Base-by-base conservation (phyloP, 2,888 invertebrate species). In the Drosophila rubida region DNA sequence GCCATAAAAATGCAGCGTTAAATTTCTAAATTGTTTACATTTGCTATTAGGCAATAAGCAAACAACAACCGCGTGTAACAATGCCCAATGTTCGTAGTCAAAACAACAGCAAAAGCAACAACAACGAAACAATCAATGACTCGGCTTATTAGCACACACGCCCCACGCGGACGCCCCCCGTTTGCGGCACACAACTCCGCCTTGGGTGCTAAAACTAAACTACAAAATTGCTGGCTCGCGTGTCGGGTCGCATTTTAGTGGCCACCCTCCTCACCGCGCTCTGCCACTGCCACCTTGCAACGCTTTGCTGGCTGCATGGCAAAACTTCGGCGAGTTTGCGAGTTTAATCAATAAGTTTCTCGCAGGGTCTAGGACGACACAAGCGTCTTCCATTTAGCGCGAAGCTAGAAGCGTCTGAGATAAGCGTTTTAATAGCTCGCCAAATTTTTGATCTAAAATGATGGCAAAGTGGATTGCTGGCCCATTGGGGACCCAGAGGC, bases 11-110 rank as follows among this genome's bases (percentile, higher is more conserved):
- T 82, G 73, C 84, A 78, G 84, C 82, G 82, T 82, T 80, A 80
- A 83, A 83, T 84, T 82, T 82, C 71, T 76, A 82, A 84, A 83
- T 82, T 84, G 84, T 84, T 84, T 82, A 70, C 80, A 75, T 75
- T 75, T 75, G 75, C 71, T 64, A 80, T 81, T 79, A 80, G 75
- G 75, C 78, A 75, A 69, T 49, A 61, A 75, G 72, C 63, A 75
- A 71, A 72, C 77, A 68, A 62, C 53, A 58, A 57, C 63, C 46
- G 50, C 48, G 48, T n/a, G 41, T 37, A 71, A 37, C 68, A 57
- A 45, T 25, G 37, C 37, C 53, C 54, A 69, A 8, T 9, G 73
- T 78, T 69, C 69, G 78, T 78, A 72, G 77, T 62, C 71, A n/a
- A n/a, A 78, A 61, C 59, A 69, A 68, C 63, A 75, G 45, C n/a